phyloP scores from a whole-genome alignment of 2,113 vertebrate species.

The Pipa parva region DNA sequence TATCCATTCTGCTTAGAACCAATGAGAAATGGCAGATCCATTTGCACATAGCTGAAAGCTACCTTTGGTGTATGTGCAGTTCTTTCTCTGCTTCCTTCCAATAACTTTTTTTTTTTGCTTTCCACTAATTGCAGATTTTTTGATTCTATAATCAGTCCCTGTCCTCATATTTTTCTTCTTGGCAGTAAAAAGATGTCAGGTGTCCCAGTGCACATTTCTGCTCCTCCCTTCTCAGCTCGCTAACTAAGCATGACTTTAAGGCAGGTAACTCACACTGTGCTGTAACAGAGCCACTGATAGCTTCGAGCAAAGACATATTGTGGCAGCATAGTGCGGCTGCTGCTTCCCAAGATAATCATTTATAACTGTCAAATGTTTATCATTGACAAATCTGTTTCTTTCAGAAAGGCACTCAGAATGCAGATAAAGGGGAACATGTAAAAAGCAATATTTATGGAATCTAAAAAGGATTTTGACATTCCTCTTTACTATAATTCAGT shows the following conservation, averaged over 20 bases:
- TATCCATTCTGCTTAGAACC: too few relatives aligned
- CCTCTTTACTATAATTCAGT: background rate
- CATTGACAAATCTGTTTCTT: conserved; percentile 48
- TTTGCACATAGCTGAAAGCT: background rate
- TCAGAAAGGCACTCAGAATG: conserved; percentile 29
- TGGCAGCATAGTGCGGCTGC: conserved; percentile 45
- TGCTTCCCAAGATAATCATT: conserved; percentile 53
- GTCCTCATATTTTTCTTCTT: conserved; percentile 44
- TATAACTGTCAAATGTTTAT: conserved; percentile 62
- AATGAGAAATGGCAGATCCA: background rate
- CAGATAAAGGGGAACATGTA: conserved; percentile 33
- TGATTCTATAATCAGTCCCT: conserved; percentile 41
- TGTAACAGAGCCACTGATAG: conserved; percentile 45
- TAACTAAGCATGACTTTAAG: conserved; percentile 48
- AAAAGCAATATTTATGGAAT: conserved; percentile 35
- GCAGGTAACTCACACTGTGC: conserved; percentile 49
- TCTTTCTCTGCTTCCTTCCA: background rate
- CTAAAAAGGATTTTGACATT: conserved; percentile 26
- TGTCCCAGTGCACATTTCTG: conserved; percentile 33
- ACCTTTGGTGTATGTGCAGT: background rate
- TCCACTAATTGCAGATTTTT: conserved; percentile 24
- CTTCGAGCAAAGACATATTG: conserved; percentile 50
- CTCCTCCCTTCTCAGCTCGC: conserved; percentile 42
- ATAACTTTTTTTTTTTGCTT: background rate
- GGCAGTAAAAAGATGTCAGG: conserved; percentile 45